phyloP scores from a whole-genome alignment of 2,888 invertebrate genomes.

The Ethmia dodecea region DNA sequence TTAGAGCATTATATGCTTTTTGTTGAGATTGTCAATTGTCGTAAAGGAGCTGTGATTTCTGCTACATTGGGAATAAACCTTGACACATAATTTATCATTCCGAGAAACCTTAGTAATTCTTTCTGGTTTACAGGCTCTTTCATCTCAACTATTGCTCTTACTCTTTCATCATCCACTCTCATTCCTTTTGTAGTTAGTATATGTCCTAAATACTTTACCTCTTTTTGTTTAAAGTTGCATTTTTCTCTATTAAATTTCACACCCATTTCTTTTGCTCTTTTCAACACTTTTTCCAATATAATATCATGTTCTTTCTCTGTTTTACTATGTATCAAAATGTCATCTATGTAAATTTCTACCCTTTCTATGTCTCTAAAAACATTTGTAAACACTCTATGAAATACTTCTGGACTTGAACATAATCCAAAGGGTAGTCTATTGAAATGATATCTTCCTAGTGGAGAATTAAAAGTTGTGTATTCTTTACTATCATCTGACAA shows the following conservation, averaged over 20 bases:
- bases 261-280: neutral
- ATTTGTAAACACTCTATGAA: slow-evolving; percentile 8
- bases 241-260: slow-evolving; percentile 9
- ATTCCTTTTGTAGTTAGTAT: slow-evolving; percentile 9
- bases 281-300: neutral
- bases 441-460: neutral
- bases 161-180: slow-evolving; percentile 8
- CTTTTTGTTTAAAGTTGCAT: slow-evolving; percentile 5
- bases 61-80: slow-evolving; percentile 14
- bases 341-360: slow-evolving; percentile 1
- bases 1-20: slow-evolving; percentile 5
- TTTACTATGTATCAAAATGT: neutral
- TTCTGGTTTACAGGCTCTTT: slow-evolving; percentile 7
- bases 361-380: slow-evolving; percentile 11
- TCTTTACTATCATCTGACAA: neutral
- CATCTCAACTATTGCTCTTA: slow-evolving; percentile 14
- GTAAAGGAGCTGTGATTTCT: slow-evolving; percentile 7
- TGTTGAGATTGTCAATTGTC: slow-evolving; percentile 11
- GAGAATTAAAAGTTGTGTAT: neutral
- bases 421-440: slow-evolving; percentile 9
- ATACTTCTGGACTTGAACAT: slow-evolving; percentile 9
- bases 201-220: slow-evolving; percentile 8
- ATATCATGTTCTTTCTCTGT: neutral
- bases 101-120: slow-evolving; percentile 13
- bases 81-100: slow-evolving; percentile 16